Evolutionary conservation across 2,797 vertebrate genomes (phyloP).

Genomic region (Acridotheres tristis): DNA sequence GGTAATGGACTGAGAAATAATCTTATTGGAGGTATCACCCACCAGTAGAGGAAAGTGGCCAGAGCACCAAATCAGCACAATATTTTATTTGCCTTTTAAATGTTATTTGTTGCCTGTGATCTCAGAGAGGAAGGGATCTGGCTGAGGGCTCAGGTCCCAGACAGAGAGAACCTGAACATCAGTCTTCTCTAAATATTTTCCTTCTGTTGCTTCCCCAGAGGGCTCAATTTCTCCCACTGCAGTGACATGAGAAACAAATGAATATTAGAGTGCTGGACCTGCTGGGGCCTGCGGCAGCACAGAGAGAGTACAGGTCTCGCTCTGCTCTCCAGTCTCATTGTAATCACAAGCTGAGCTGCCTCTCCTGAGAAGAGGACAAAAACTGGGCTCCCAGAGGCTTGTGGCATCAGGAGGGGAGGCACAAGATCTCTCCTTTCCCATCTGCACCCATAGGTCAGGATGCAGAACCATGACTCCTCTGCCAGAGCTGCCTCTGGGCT

Average conservation of each 20-base stretch:
- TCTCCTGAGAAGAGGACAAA: background rate
- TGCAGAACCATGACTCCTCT: background rate
- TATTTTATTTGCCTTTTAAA: background rate
- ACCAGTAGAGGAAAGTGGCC: background rate
- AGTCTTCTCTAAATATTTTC: background rate
- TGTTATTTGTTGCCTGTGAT: background rate
- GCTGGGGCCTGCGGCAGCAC: background rate
- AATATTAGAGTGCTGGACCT: background rate
- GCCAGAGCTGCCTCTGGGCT: background rate
- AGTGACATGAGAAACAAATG: background rate
- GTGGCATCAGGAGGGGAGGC: background rate
- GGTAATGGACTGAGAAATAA: background rate
- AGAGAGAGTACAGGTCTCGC: background rate
- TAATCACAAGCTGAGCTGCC: background rate
- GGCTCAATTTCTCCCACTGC: background rate
- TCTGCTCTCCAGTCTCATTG: background rate
- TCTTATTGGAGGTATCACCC: background rate
- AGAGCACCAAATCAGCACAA: background rate
- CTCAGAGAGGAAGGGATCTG: background rate
- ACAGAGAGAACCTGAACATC: conserved; percentile 2
- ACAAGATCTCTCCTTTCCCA: background rate
- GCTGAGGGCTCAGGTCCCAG: background rate
- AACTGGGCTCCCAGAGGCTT: background rate
- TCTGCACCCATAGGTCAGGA: fast-evolving
- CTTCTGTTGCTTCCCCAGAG: conserved; percentile 1